phyloP scores from a whole-genome alignment of 2,888 invertebrate genomes.

The Caenorhabditis afra region DNA sequence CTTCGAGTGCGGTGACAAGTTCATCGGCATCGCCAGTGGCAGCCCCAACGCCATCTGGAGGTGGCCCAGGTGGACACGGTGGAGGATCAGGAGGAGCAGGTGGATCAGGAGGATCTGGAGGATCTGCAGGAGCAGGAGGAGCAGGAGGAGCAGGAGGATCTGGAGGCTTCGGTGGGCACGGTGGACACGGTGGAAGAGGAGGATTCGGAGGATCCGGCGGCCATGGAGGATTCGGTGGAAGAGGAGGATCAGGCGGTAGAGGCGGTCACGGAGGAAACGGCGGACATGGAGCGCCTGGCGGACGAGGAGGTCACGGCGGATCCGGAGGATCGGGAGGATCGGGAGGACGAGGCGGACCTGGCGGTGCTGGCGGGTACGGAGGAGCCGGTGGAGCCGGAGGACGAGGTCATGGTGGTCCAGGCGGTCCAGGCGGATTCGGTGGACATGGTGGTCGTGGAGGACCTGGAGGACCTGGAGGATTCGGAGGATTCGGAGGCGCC shows the following conservation, averaged over 20 bases:
- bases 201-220: constrained; percentile 1
- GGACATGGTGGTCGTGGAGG: neutral
- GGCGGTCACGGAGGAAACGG: too few species aligned
- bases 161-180: too few species aligned
- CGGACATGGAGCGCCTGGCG: constrained; percentile 3
- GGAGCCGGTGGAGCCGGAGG: neutral
- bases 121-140: neutral
- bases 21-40: too few species aligned
- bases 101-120: constrained; percentile 15
- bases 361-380: neutral
- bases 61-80: too few species aligned
- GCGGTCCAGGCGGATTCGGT: neutral
- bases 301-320: neutral
- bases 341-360: too few species aligned
- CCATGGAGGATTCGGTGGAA: too few species aligned
- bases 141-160: too few species aligned
- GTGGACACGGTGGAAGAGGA: neutral
- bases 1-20: too few species aligned
- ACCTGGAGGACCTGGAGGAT: neutral
- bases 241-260: too few species aligned
- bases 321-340: neutral
- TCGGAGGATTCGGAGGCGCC: neutral
- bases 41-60: too few species aligned
- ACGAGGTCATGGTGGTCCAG: neutral
- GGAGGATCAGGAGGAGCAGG: constrained; percentile 9